These are phyloP conservation scores for Naja naja DNA, from an alignment of 2,113 vertebrate species.

Conservation along the genomic window DNA sequence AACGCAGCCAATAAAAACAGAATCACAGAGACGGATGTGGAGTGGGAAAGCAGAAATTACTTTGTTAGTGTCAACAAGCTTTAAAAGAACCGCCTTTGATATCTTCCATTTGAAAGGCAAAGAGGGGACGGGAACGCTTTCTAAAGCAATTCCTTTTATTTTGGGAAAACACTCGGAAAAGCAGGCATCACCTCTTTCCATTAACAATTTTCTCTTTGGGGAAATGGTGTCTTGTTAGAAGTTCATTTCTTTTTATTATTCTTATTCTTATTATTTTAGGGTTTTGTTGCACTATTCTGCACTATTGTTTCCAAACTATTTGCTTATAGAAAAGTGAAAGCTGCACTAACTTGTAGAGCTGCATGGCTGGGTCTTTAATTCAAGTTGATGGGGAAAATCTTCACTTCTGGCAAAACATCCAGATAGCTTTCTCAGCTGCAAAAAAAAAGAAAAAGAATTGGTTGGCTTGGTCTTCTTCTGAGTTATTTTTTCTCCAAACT, in stretches of 20 bases:
- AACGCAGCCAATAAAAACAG: background rate
- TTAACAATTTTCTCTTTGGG: background rate
- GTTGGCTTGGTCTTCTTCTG: background rate
- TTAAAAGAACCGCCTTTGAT: slow-evolving; percentile 42
- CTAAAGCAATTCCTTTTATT: background rate
- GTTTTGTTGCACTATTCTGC: background rate
- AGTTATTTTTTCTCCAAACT: background rate
- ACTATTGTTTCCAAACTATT: background rate
- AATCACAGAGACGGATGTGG: background rate
- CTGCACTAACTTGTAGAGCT: background rate
- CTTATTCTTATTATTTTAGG: no score
- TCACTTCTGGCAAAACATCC: background rate
- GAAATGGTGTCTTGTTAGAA: background rate
- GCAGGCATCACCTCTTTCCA: background rate
- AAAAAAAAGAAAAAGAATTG: background rate
- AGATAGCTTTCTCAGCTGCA: background rate
- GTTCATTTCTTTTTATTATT: background rate
- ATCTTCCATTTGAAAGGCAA: slow-evolving; percentile 9
- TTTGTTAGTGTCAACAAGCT: slow-evolving; percentile 27
- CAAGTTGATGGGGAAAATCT: background rate
- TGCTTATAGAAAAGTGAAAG: background rate
- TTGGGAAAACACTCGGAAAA: background rate
- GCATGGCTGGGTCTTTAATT: background rate
- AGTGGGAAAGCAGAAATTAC: slow-evolving; percentile 29
- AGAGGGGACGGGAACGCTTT: slow-evolving; percentile 22